Base-by-base conservation (phyloP, 2,888 invertebrate species). In the Drosophila cognata region DNA sequence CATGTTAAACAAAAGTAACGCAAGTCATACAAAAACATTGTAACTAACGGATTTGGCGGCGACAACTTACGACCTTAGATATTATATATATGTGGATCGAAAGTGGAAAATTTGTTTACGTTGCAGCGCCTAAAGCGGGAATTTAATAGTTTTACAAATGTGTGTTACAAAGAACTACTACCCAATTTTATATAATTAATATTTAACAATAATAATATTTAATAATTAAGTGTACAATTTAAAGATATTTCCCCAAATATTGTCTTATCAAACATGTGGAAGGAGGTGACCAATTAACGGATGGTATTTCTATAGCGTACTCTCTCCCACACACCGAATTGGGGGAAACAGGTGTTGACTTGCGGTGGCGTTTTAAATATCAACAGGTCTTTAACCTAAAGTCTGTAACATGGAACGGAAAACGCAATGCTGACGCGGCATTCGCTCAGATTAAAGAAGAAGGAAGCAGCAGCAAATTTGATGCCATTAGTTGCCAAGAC, bases 361-460 rank as follows among this genome's bases (percentile, higher is more conserved):
- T 66, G 52, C 57, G 25, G 18, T 46, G 28, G 57, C 76, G 25
- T 53, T 66, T 66, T 31, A 50, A 60, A 71, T 77, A 78, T 86
- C 87, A 87, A 87, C 87, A 87, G 87, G 87, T 87, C 84, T 79
- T 70, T 62, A 67, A 74, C 61, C 52, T 78, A 70, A 70, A 61
- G 70, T 67, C 51, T 79, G 69, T 66, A 68, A 62, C 66, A 73
- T 57, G 8, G 46, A 25, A 46, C 25, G 46, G 25, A 16, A 25
- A 25, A 25, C 25, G 51, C 28, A 73, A 65, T 79, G 81, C 57
- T 79, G 81, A 81, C 81, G 79, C 79, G 81, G 77, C 78, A 76
- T 71, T 76, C 41, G 36, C 52, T 51, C 50, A 36, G 59, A 48
- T 51, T 51, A 41, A 51, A 72, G 46, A 31, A 71, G 41, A 41